Conservation (phyloP, 2,888 invertebrate species). For the Tetanocera ferruginea region DNA sequence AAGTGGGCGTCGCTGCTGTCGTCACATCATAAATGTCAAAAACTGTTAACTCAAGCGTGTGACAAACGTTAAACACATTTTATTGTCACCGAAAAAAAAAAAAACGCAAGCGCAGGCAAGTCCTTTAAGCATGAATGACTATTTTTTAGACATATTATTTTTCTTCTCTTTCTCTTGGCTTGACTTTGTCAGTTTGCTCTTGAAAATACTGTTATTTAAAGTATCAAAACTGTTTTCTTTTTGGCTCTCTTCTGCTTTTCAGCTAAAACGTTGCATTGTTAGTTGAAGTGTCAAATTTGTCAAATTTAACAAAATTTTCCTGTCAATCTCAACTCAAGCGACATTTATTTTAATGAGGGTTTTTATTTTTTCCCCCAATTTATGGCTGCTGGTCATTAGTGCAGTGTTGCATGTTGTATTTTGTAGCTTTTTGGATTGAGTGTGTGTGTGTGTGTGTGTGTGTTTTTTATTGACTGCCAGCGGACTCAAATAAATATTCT, state of each 20-base stretch:
- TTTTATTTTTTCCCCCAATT: neutral
- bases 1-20: neutral
- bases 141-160: neutral
- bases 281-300: conserved; percentile 34
- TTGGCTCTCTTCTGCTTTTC: neutral
- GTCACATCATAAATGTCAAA: conserved; percentile 37
- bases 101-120: neutral
- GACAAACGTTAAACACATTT: conserved; percentile 67
- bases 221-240: neutral
- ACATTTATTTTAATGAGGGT: conserved; percentile 30
- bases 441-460: too few species aligned
- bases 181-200: conserved; percentile 19
- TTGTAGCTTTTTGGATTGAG: neutral
- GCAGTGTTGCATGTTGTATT: conserved; percentile 8
- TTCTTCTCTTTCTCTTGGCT: neutral
- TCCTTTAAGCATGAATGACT: neutral
- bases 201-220: conserved; percentile 8
- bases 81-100: conserved; percentile 14
- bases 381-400: conserved; percentile 8
- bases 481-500: neutral
- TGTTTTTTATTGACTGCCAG: too few species aligned
- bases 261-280: neutral
- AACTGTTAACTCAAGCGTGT: conserved; percentile 59
- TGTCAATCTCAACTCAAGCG: conserved; percentile 15
- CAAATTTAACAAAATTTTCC: conserved; percentile 28